phyloP scores from a whole-genome alignment of 2,113 vertebrate species.

The Nesospiza acunhae region DNA sequence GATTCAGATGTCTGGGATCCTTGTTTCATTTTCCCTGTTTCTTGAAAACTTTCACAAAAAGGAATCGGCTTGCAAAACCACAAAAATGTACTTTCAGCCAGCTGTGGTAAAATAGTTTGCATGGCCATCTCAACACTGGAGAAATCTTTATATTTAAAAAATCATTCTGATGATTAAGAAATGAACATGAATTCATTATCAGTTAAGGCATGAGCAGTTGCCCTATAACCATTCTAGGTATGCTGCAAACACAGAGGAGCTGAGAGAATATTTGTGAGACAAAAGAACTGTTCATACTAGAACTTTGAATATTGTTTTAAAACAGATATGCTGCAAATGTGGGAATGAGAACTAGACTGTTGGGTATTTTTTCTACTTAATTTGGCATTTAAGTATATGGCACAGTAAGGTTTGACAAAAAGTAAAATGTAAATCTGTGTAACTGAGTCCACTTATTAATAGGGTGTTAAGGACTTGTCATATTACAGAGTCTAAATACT shows the following conservation, averaged over 20 bases:
- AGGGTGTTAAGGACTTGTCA: not conserved
- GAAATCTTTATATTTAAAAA: not conserved
- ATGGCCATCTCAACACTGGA: not conserved
- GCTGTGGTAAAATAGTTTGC: constrained; percentile 10
- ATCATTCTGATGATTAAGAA: not conserved
- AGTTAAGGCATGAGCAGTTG: not conserved
- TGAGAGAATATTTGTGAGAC: not conserved
- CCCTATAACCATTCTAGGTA: not conserved
- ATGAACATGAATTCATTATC: not conserved
- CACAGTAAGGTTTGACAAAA: not conserved
- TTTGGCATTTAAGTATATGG: not conserved
- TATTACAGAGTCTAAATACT: not conserved
- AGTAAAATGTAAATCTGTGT: not conserved
- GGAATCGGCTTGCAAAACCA: constrained; percentile 60
- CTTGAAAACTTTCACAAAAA: constrained; percentile 48
- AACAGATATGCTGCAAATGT: not conserved
- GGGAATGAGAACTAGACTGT: not conserved
- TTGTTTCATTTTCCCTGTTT: constrained; percentile 40
- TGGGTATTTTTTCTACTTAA: not conserved
- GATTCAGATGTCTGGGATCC: constrained; percentile 66
- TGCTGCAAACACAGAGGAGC: not conserved
- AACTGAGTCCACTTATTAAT: not conserved
- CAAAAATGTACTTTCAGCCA: constrained; percentile 59
- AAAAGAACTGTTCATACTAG: not conserved
- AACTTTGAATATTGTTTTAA: not conserved